Percentiles rank a stretch among this genome's conserved stretches.
Conservation (phyloP, 2,797 vertebrate species). For the Typhlichthys subterraneus region DNA sequence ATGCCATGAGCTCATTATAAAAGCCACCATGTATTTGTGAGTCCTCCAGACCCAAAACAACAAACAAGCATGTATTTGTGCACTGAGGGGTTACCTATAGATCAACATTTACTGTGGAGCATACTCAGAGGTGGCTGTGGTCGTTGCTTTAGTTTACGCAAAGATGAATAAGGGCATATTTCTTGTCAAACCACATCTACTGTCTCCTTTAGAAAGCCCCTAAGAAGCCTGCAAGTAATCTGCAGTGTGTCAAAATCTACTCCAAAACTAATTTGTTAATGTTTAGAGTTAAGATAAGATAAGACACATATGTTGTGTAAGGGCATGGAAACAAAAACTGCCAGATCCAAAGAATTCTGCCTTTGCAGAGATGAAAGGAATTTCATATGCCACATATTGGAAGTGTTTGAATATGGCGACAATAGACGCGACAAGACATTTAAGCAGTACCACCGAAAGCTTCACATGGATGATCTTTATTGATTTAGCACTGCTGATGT, state of each 20-base stretch:
- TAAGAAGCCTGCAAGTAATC: constrained; percentile 9
- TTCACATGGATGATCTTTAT: background rate
- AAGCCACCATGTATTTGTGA: constrained; percentile 38
- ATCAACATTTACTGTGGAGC: too few species aligned
- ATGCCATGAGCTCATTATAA: constrained; percentile 49
- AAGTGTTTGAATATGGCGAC: background rate
- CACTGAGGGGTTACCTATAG: background rate
- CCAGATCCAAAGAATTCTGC: constrained; percentile 2
- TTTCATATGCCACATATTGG: background rate
- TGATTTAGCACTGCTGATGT: constrained; percentile 21
- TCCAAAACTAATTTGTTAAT: constrained; percentile 42
- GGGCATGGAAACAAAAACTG: too few species aligned
- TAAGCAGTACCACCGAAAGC: background rate
- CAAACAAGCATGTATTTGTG: background rate
- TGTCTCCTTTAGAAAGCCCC: too few species aligned
- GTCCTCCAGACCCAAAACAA: constrained; percentile 27
- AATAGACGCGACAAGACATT: too few species aligned
- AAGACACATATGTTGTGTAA: too few species aligned
- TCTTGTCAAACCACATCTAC: too few species aligned
- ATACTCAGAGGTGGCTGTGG: too few species aligned
- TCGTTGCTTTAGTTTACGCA: too few species aligned
- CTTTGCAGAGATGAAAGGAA: background rate
- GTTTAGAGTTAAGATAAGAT: constrained; percentile 42
- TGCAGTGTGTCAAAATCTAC: background rate
- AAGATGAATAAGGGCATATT: too few species aligned